A percentile compares a stretch with the other conserved stretches of the same genome.
phyloP scores from a whole-genome alignment of 2,113 vertebrate genomes.

The Perca flavescens region DNA sequence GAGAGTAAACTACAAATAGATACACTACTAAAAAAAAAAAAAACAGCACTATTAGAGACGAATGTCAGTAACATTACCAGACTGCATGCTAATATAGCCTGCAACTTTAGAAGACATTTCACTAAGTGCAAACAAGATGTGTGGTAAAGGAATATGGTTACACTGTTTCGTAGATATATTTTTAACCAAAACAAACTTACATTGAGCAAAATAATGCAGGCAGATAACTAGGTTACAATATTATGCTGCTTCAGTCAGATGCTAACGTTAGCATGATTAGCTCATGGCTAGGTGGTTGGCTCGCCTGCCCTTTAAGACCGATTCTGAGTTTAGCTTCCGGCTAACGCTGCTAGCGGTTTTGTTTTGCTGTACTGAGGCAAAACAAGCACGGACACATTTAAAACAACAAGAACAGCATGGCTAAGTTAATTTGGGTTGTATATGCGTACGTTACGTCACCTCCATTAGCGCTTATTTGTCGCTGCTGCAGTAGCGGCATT shows the following conservation, averaged over 20 bases:
- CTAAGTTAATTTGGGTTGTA: neutral
- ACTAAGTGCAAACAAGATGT: neutral
- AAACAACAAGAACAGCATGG: neutral
- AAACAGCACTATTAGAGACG: neutral
- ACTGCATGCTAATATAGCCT: neutral
- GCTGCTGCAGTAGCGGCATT: conserved; percentile 76
- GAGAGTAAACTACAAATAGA: neutral
- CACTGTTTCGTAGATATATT: neutral
- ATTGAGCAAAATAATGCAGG: neutral
- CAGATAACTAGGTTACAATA: neutral
- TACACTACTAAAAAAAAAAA: neutral
- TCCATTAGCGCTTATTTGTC: conserved; percentile 43
- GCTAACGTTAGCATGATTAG: conserved; percentile 76
- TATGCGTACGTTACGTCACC: conserved; percentile 62
- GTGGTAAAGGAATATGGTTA: neutral
- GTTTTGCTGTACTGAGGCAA: neutral
- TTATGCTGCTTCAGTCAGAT: neutral
- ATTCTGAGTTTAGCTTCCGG: conserved; percentile 41
- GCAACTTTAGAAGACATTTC: neutral
- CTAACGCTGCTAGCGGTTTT: conserved; percentile 50
- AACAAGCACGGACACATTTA: neutral
- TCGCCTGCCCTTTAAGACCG: conserved; percentile 6
- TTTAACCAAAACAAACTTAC: neutral
- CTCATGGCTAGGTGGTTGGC: conserved; percentile 48
- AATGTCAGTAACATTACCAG: neutral